Base-by-base conservation (phyloP, 2,113 vertebrate genomes). In the Porphyrio hochstetteri region DNA sequence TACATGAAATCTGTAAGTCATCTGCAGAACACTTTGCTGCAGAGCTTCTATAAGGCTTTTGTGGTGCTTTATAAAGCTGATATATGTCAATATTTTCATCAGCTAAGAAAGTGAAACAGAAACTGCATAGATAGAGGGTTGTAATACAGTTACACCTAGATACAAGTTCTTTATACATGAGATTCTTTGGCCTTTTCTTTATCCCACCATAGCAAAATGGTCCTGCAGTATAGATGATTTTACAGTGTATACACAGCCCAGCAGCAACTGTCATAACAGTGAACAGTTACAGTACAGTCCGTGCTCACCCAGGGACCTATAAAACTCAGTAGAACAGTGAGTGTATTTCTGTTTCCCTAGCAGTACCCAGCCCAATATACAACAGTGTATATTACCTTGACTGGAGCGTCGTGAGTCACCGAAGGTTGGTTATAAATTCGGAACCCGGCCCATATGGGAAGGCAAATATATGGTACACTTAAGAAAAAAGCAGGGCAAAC, bases 391-490 rank as follows among this genome's bases (percentile, higher is more conserved):
- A 19, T 46, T 46, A 99, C 99, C 97, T 98, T 98, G 64, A 96
- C 60, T 79, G 97, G 97, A 76, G 94, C 86, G 5, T 98, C 97
- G 0, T 64, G 95, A 65, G 88, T 92, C 48, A 89, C 97, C 1
- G 97, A 76, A 27, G 98, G 98, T 77, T 99, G 99, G 57, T 98
- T 98, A 87, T 98, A 98, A 97, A 99, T 98, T 23, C 98, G 98
- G 96, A 99, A 98, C 84, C 98, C 99, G 86, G 98, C 98, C 99
- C 99, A 99, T 55, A 99, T 81, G 2, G 99, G 98, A 92, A 99
- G 98, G 85, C 97, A 97, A 57, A 98, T 82, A 21, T 99, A 99
- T 1, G 98, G 97, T 56, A 99, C 35, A 36, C 98, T 98, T 60
- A 99, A 97, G 94, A 99, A 96, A 96, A 98, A 98, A 57, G 98